phyloP scores from a whole-genome alignment of 2,888 invertebrate species.

The Epinotia brunnichana region DNA sequence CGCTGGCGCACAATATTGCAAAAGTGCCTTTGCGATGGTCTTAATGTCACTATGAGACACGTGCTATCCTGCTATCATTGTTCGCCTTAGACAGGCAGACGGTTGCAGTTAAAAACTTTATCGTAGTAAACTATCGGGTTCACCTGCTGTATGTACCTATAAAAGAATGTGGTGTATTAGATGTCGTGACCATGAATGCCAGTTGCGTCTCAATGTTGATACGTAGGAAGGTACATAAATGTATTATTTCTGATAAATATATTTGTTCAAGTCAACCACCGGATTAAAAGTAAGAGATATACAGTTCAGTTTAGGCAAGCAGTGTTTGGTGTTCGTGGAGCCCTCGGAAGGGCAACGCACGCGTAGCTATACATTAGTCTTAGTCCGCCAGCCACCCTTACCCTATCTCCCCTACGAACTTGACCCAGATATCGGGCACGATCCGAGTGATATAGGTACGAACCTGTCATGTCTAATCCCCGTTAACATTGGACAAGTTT shows the following conservation, averaged over 20 bases:
- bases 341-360: slow-evolving; percentile 19
- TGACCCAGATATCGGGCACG: slow-evolving; percentile 32
- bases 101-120: too few species aligned
- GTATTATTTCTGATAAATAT: not conserved
- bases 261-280: not conserved
- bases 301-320: not conserved
- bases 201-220: not conserved
- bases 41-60: not conserved
- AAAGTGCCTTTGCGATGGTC: not conserved
- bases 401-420: slow-evolving; percentile 29
- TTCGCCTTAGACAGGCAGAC: not conserved
- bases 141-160: not conserved
- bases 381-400: slow-evolving; percentile 21
- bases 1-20: too few species aligned
- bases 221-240: not conserved
- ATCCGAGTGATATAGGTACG: slow-evolving; percentile 34
- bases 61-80: not conserved
- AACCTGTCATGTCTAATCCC: slow-evolving; percentile 20
- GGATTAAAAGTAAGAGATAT: not conserved
- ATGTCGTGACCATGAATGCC: not conserved
- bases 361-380: slow-evolving; percentile 27
- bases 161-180: not conserved
- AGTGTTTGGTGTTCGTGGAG: not conserved
- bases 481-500: slow-evolving; percentile 18
- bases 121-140: not conserved